phyloP scores from a whole-genome alignment of 2,797 vertebrate species.

The Etheostoma perlongum region DNA sequence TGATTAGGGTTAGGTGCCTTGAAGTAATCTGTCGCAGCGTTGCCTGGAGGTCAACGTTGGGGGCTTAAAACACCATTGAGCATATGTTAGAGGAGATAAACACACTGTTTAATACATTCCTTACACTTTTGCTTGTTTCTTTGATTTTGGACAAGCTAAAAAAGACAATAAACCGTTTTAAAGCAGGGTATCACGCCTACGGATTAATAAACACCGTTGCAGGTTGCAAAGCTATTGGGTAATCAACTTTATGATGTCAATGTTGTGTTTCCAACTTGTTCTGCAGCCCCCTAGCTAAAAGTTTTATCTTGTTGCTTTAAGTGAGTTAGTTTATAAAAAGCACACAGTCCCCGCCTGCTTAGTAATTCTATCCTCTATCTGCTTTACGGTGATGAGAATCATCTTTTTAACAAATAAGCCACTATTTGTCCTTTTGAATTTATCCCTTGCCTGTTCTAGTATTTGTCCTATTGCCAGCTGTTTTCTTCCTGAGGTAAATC shows the following conservation, averaged over 20 bases:
- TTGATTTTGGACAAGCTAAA: too few species aligned
- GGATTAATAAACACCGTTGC: too few species aligned
- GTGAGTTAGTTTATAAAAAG: constrained; percentile 2
- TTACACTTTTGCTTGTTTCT: too few species aligned
- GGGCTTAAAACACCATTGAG: too few species aligned
- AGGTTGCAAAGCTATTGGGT: not conserved
- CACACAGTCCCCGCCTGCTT: not conserved
- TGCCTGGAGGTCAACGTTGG: too few species aligned
- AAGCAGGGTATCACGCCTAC: too few species aligned
- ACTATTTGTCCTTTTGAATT: constrained; percentile 65
- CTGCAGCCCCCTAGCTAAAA: not conserved
- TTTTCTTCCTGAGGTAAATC: constrained; percentile 85
- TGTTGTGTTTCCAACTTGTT: not conserved
- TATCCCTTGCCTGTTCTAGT: constrained; percentile 75
- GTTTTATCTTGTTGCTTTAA: not conserved
- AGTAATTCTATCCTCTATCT: constrained; percentile 43
- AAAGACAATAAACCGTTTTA: too few species aligned
- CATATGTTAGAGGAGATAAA: too few species aligned
- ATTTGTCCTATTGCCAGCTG: constrained; percentile 84
- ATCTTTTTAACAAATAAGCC: constrained; percentile 73
- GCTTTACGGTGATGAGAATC: constrained; percentile 40
- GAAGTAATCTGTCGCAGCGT: too few species aligned
- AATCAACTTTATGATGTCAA: not conserved
- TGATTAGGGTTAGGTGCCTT: too few species aligned
- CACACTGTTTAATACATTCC: too few species aligned